Percentiles rank a stretch among this genome's conserved stretches.
Conservation (phyloP, 2,888 invertebrate genomes). For the Drosophila parthenogenetica region DNA sequence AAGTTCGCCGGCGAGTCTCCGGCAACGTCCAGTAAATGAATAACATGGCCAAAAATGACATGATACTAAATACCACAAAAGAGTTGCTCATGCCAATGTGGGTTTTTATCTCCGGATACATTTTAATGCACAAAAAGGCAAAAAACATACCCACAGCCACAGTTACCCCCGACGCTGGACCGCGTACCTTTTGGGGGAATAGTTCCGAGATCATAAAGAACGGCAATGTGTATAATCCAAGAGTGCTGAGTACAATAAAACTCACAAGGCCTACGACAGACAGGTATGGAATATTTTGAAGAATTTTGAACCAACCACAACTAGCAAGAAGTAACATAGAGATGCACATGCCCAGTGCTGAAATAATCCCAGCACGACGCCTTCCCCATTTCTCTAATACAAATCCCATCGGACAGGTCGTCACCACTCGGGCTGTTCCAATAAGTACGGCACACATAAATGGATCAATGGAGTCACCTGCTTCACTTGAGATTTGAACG, state of each 20-base stretch:
- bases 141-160: conserved; percentile 88
- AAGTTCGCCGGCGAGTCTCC: conserved; percentile 89
- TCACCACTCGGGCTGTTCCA: conserved; percentile 87
- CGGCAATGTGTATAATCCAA: conserved; percentile 88
- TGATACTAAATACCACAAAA: conserved; percentile 88
- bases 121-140: conserved; percentile 89
- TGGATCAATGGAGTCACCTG: conserved; percentile 88
- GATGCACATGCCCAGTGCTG: conserved; percentile 87
- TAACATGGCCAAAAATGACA: conserved; percentile 87
- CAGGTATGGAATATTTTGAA: conserved; percentile 74
- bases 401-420: conserved; percentile 88
- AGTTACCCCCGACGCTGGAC: conserved; percentile 89
- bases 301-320: conserved; percentile 83
- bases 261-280: conserved; percentile 79
- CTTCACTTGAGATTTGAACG: conserved; percentile 88
- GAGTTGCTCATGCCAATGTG: conserved; percentile 87
- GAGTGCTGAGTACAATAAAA: conserved; percentile 85
- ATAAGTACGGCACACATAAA: conserved; percentile 89
- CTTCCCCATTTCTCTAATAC: conserved; percentile 88
- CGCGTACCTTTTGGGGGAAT: conserved; percentile 88
- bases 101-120: conserved; percentile 87
- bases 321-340: conserved; percentile 87
- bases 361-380: conserved; percentile 88
- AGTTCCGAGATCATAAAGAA: conserved; percentile 92
- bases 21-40: conserved; percentile 88